Conservation (phyloP, 2,888 invertebrate genomes). For the Apoda limacodes region DNA sequence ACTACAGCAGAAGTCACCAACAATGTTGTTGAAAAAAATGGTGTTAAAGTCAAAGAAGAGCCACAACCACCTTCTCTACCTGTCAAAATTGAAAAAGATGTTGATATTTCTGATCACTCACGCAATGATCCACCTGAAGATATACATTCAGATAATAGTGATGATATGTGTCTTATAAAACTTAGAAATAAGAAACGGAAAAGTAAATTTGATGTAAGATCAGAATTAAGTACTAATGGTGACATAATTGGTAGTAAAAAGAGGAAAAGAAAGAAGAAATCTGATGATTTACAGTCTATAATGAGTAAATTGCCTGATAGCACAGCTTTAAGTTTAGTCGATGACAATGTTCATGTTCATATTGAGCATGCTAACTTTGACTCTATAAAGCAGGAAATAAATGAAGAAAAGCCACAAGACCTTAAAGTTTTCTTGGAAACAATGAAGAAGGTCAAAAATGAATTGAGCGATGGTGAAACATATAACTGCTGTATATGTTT, state of each 20-base stretch:
- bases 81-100: slow-evolving; percentile 34
- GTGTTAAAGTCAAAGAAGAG: slow-evolving; percentile 35
- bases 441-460: slow-evolving; percentile 22
- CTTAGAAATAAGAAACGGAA: slow-evolving; percentile 37
- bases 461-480: slow-evolving; percentile 16
- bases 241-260: slow-evolving; percentile 15
- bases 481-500: slow-evolving; percentile 55
- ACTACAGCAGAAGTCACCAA: slow-evolving; percentile 3
- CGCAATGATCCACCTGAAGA: slow-evolving; percentile 21
- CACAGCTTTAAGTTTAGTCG: too few relatives aligned
- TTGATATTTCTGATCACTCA: slow-evolving; percentile 21
- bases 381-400: slow-evolving; percentile 1
- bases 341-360: too few relatives aligned
- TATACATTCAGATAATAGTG: slow-evolving; percentile 41
- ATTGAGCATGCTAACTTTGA: too few relatives aligned
- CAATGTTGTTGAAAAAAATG: slow-evolving; percentile 1
- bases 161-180: slow-evolving; percentile 37
- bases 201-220: slow-evolving; percentile 8
- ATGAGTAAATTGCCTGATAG: too few relatives aligned
- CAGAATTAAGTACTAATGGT: slow-evolving; percentile 17
- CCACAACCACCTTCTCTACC: slow-evolving; percentile 23
- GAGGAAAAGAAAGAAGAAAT: slow-evolving; percentile 17
- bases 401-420: slow-evolving; percentile 4
- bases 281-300: slow-evolving; percentile 15
- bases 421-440: slow-evolving; percentile 1